Evolutionary conservation across 2,113 vertebrate genomes (phyloP).

Genomic region (Mastomys coucha): DNA sequence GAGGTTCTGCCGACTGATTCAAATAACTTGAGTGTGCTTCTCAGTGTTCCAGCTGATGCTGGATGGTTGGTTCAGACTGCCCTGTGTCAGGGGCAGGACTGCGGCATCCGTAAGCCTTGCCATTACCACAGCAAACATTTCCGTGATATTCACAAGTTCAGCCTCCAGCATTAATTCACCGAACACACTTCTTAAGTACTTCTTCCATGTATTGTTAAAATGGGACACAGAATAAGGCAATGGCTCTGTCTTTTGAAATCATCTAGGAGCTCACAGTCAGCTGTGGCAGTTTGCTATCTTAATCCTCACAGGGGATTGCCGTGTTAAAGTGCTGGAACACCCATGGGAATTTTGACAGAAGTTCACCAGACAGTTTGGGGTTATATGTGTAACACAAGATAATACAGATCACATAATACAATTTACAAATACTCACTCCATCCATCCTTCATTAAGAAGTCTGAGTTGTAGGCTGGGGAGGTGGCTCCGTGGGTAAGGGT

Average conservation of each 20-base stretch:
- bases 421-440: not conserved
- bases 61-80: not conserved
- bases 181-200: not conserved
- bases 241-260: not conserved
- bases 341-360: not conserved
- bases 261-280: not conserved
- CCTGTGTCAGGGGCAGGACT: no score
- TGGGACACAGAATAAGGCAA: not conserved
- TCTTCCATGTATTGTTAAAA: not conserved
- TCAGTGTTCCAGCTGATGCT: not conserved
- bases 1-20: not conserved
- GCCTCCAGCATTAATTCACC: not conserved
- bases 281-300: not conserved
- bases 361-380: not conserved
- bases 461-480: not conserved
- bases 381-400: not conserved
- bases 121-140: not conserved
- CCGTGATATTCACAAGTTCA: not conserved
- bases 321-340: slow-evolving; percentile 23
- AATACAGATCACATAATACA: not conserved
- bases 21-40: not conserved
- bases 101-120: rapidly evolving
- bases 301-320: not conserved
- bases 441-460: not conserved
- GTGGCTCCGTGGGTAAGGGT: not conserved